Base-by-base conservation (phyloP, 2,113 vertebrate genomes). In the Semnornis frantzii region DNA sequence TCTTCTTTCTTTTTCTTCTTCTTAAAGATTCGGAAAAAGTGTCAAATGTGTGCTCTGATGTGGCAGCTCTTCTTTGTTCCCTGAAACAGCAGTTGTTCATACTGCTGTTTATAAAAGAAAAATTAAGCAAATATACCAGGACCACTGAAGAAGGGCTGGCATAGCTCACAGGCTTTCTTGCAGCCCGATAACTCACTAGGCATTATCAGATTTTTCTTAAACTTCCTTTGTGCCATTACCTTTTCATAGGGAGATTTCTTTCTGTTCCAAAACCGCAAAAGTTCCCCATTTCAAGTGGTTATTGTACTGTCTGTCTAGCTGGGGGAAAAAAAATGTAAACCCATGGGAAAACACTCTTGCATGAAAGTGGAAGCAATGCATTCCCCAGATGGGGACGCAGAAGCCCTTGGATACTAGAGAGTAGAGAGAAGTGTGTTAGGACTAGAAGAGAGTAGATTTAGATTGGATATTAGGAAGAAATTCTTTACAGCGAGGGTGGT, bases 371-470 rank as follows among this genome's bases (percentile, higher is more conserved):
- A 73, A 80, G 60, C 87, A 80, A 55, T 82, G 44, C 80, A 55
- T 97, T 95, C 85, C 87, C 90, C 76, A 48, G 28, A 5, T 33
- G 62, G 77, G 74, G 65, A 88, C 86, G 76, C 89, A 97, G 62
- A 96, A 72, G 87, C 88, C 84, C 82, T 95, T 95, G 93, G 83
- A 89, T 95, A 78, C 70, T 92, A 83, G 64, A 92, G 89, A 94
- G 85, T 92, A 83, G 64, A 92, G 89, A 94, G 85, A 96, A 94
- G 68, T 37, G 82, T 42, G 62, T 95, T 95, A 92, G 92, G 85
- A 79, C 48, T 50, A 20, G 21, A 50, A 50, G 48, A 50, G 48
- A 21, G 21, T 50, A 50, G 21, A 50, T 50, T 19, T 48, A 48
- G 46, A 19, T 17, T 48, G 46, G 42, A 44, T 44, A 44, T 44